These are phyloP conservation scores for Xyrichtys novacula DNA, from an alignment of 2,797 vertebrate genomes.

Conservation along the genomic window DNA sequence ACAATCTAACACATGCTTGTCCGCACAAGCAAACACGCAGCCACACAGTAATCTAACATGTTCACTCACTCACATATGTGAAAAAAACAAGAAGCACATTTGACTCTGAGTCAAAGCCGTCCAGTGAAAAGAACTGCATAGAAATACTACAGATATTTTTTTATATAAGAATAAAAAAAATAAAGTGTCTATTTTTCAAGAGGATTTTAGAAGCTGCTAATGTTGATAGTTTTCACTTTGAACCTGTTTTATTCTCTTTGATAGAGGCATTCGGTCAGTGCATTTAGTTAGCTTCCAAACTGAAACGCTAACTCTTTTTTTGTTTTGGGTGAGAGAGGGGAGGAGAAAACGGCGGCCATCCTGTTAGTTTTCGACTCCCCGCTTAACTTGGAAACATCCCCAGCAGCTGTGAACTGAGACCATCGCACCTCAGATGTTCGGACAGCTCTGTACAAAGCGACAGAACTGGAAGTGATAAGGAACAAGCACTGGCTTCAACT, in stretches of 20 bases:
- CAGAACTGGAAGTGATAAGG: slow-evolving; percentile 38
- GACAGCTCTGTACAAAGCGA: slow-evolving; percentile 42
- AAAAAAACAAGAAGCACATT: slow-evolving; percentile 75
- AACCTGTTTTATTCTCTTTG: slow-evolving; percentile 52
- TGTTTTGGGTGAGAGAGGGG: slow-evolving; percentile 33
- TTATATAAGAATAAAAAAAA: slow-evolving; percentile 52
- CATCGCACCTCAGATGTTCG: slow-evolving; percentile 55
- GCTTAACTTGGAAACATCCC: slow-evolving; percentile 36
- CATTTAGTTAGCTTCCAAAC: slow-evolving; percentile 47
- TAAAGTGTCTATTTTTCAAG: slow-evolving; percentile 73
- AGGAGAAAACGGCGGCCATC: slow-evolving; percentile 24
- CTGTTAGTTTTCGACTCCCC: slow-evolving; percentile 36
- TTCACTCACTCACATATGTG: slow-evolving; percentile 52
- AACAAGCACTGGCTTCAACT: slow-evolving; percentile 57
- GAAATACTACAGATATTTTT: slow-evolving; percentile 73
- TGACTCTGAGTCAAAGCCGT: slow-evolving; percentile 73
- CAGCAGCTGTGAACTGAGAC: slow-evolving; percentile 64
- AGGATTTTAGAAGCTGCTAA: slow-evolving; percentile 86
- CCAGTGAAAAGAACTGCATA: slow-evolving; percentile 73
- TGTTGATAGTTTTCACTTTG: slow-evolving; percentile 70
- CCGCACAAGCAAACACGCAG: slow-evolving; percentile 41
- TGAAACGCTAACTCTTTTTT: slow-evolving; percentile 36
- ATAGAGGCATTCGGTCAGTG: slow-evolving; percentile 60
- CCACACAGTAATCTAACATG: slow-evolving; percentile 55
- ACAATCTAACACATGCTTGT: slow-evolving; percentile 65